phyloP scores from a whole-genome alignment of 2,113 vertebrate genomes.

The Oncorhynchus masou region DNA sequence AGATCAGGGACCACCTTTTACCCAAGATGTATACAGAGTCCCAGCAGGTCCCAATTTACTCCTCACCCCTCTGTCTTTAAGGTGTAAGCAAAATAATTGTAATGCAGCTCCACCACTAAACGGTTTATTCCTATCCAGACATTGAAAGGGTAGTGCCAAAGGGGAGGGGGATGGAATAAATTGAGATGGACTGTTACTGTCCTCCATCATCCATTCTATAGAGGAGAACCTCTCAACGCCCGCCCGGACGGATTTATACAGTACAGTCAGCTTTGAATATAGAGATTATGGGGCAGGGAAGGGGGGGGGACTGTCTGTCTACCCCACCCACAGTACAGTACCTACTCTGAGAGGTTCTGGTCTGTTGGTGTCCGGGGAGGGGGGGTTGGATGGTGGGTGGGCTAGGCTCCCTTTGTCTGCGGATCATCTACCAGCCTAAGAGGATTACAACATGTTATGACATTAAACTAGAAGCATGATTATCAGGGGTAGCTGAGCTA shows the following conservation, averaged over 20 bases:
- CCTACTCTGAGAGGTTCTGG: background rate
- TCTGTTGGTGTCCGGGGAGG: background rate
- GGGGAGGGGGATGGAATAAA: too few species aligned
- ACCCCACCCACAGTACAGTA: background rate
- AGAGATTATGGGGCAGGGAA: conserved; percentile 19
- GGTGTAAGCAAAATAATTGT: background rate
- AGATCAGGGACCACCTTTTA: conserved; percentile 58
- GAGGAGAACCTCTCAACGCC: too few species aligned
- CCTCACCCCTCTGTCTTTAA: background rate
- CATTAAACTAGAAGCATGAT: conserved; percentile 52
- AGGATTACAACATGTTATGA: conserved; percentile 66
- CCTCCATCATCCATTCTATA: too few species aligned
- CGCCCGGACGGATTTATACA: too few species aligned
- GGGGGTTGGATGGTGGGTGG: conserved; percentile 6
- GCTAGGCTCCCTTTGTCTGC: conserved; percentile 53
- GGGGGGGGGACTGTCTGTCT: background rate
- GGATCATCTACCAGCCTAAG: conserved; percentile 60
- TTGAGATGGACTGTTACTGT: too few species aligned
- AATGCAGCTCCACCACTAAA: background rate
- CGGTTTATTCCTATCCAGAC: background rate
- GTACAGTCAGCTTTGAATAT: too few species aligned
- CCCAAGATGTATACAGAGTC: conserved; percentile 2
- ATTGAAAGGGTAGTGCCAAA: too few species aligned
- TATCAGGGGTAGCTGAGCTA: conserved; percentile 38
- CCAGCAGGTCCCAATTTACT: background rate